Conservation (phyloP, 2,797 vertebrate genomes). For the Danio kyathit region DNA sequence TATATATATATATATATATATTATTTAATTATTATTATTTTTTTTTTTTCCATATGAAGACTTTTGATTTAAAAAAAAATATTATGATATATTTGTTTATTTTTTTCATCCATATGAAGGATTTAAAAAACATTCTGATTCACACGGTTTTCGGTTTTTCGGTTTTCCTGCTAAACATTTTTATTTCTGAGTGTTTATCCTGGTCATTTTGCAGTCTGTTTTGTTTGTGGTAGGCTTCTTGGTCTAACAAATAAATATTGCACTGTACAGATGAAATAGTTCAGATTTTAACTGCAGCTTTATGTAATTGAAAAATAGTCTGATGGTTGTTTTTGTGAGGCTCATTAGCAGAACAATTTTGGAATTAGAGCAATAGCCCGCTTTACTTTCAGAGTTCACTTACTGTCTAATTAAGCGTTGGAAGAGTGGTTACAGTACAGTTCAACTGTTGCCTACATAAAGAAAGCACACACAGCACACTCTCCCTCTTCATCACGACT, state of each 20-base stretch:
- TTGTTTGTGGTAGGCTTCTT: conserved; percentile 15
- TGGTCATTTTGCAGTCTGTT: neutral
- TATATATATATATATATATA: no score
- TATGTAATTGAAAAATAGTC: conserved; percentile 63
- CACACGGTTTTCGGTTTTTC: no score
- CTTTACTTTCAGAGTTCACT: conserved; percentile 62
- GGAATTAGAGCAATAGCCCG: conserved; percentile 54
- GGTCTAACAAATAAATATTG: conserved; percentile 37
- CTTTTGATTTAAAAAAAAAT: no score
- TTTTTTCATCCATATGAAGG: no score
- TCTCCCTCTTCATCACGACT: conserved; percentile 55
- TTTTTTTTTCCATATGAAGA: no score
- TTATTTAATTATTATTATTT: no score
- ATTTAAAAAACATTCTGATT: neutral
- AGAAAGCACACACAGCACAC: conserved; percentile 29
- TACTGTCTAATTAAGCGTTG: conserved; percentile 67
- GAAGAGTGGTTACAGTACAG: conserved; percentile 52
- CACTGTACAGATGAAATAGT: conserved; percentile 16
- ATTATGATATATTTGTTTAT: no score
- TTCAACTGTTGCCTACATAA: conserved; percentile 42
- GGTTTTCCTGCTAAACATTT: conserved; percentile 13
- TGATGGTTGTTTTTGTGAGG: conserved; percentile 52
- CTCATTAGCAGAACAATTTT: conserved; percentile 64
- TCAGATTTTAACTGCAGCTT: conserved; percentile 41
- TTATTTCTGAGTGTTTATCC: neutral